A percentile compares a stretch with the other conserved stretches of the same genome.
These are phyloP conservation scores for Plebejus melissa DNA, from an alignment of 2,888 invertebrate species.

Conservation along the genomic window DNA sequence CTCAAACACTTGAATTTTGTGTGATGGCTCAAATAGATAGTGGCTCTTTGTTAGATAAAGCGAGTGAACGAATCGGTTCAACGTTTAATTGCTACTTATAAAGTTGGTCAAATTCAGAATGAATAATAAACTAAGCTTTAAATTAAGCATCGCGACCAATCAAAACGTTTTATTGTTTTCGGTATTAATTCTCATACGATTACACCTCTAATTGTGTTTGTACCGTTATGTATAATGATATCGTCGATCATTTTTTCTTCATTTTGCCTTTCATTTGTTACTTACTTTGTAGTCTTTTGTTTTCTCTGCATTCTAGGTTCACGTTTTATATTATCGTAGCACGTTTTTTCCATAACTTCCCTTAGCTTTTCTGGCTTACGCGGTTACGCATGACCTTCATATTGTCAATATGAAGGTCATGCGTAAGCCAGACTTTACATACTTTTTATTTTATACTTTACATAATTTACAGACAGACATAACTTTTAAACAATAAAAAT, in stretches of 20 bases:
- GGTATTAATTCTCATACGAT: conserved; percentile 25
- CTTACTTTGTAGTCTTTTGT: conserved; percentile 11
- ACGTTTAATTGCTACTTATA: conserved; percentile 45
- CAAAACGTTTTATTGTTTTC: conserved; percentile 26
- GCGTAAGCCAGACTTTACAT: too few species aligned
- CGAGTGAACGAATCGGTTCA: conserved; percentile 42
- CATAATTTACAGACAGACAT: too few species aligned
- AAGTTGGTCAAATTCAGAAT: conserved; percentile 38
- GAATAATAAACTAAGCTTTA: conserved; percentile 35
- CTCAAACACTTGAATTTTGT: conserved; percentile 44
- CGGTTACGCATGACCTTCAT: background rate
- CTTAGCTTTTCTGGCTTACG: background rate
- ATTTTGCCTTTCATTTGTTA: conserved; percentile 16
- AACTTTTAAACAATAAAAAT: background rate
- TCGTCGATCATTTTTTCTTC: conserved; percentile 15
- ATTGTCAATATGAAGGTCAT: background rate
- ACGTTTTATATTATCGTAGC: background rate
- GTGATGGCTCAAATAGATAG: conserved; percentile 51
- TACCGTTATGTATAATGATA: conserved; percentile 23
- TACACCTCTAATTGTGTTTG: conserved; percentile 8
- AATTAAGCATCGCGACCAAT: conserved; percentile 30
- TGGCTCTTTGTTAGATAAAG: conserved; percentile 44
- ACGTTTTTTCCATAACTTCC: conserved; percentile 13
- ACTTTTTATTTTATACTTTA: too few species aligned
- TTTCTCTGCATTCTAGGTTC: background rate